These are phyloP conservation scores for Halictus rubicundus DNA, from an alignment of 1,140 invertebrate species.

Conservation along the genomic window DNA sequence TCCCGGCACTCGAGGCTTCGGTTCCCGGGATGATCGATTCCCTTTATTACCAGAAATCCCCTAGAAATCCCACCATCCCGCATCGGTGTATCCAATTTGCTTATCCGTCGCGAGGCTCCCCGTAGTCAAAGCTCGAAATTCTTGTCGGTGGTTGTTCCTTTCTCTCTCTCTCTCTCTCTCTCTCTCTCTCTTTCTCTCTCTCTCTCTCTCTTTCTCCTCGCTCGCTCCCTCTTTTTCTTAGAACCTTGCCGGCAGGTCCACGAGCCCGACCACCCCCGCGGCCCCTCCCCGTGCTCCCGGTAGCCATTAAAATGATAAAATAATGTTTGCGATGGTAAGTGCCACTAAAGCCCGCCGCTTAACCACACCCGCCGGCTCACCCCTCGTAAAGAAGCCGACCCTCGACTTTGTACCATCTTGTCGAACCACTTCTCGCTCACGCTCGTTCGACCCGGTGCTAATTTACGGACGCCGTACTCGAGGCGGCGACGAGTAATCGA, in stretches of 20 bases:
- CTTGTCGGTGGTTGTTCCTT: background rate
- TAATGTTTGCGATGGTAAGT: slow-evolving; percentile 79
- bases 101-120: background rate
- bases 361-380: slow-evolving; percentile 57
- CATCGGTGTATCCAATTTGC: slow-evolving; percentile 21
- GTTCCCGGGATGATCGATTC: no score
- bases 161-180: slow-evolving; percentile 8
- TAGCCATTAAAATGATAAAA: slow-evolving; percentile 79
- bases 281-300: slow-evolving; percentile 20
- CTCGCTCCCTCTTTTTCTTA: background rate
- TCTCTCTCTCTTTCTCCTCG: slow-evolving; percentile 2
- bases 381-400: slow-evolving; percentile 65
- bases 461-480: slow-evolving; percentile 65
- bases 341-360: slow-evolving; percentile 72
- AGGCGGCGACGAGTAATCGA: slow-evolving; percentile 66
- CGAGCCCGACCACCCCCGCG: background rate
- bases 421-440: slow-evolving; percentile 64
- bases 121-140: no score
- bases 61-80: no score
- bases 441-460: slow-evolving; percentile 63
- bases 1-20: no score
- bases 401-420: slow-evolving; percentile 67
- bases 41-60: no score
- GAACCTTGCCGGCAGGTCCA: background rate
- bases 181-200: background rate